Conservation (phyloP, 2,888 invertebrate genomes). For the Cerastoderma edule region DNA sequence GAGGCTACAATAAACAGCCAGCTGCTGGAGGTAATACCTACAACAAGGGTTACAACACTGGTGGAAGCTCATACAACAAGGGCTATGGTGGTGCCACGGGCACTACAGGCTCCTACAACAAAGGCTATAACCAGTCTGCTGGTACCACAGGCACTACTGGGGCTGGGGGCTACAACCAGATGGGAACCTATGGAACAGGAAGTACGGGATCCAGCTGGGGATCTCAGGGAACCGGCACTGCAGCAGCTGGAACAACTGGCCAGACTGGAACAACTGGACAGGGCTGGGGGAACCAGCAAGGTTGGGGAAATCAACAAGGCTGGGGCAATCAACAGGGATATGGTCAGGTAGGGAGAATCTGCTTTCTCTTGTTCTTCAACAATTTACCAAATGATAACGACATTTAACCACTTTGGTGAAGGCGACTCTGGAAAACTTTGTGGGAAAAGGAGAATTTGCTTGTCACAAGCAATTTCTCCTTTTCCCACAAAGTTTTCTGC, state of each 20-base stretch:
- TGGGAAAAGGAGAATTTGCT: too few relatives aligned
- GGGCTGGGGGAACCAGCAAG: constrained; percentile 67
- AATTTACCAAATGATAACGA: too few relatives aligned
- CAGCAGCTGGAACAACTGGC: constrained; percentile 35
- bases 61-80: constrained; percentile 14
- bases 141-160: constrained; percentile 48
- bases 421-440: too few relatives aligned
- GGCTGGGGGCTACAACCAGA: constrained; percentile 29
- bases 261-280: constrained; percentile 56
- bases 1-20: background rate
- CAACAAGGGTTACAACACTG: constrained; percentile 22
- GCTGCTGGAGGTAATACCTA: background rate
- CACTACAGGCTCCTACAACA: constrained; percentile 31
- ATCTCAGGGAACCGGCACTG: constrained; percentile 13
- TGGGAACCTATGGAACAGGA: constrained; percentile 41
- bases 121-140: constrained; percentile 54
- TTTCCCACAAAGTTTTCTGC: too few relatives aligned
- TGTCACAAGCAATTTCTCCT: too few relatives aligned
- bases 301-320: constrained; percentile 54
- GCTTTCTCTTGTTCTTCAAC: too few relatives aligned
- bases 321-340: constrained; percentile 47
- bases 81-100: constrained; percentile 20
- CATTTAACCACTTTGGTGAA: too few relatives aligned
- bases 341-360: constrained; percentile 45
- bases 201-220: constrained; percentile 35